Evolutionary conservation across 2,888 invertebrate genomes (phyloP).

Genomic region (Tinea semifulvella): DNA sequence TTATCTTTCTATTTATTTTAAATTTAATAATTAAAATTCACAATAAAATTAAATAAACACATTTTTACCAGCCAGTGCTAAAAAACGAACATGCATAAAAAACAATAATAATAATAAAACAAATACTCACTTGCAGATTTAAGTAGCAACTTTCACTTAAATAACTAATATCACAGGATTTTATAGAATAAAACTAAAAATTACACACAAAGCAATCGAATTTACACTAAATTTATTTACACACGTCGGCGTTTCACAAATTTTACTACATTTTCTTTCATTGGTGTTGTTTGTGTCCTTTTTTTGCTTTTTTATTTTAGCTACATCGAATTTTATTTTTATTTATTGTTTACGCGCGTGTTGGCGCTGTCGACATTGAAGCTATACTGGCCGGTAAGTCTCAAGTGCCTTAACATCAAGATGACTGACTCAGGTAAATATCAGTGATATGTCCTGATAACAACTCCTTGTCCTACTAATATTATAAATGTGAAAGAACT

Average conservation of each 20-base stretch:
- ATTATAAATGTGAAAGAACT: too few species aligned
- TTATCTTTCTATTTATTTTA: too few species aligned
- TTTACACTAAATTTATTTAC: slow-evolving; percentile 24
- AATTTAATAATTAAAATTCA: not conserved
- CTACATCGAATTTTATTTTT: too few species aligned
- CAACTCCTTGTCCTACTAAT: too few species aligned
- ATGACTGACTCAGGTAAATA: too few species aligned
- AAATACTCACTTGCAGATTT: slow-evolving; percentile 44
- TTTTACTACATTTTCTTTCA: not conserved
- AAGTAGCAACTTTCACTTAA: slow-evolving; percentile 27
- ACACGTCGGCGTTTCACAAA: slow-evolving; percentile 22
- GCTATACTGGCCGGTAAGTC: too few species aligned
- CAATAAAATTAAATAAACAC: not conserved
- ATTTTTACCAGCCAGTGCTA: not conserved
- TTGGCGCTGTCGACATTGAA: too few species aligned
- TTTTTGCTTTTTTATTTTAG: too few species aligned
- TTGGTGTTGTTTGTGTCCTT: slow-evolving; percentile 1
- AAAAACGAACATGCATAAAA: not conserved
- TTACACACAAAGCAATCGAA: slow-evolving; percentile 26
- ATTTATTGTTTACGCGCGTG: too few species aligned
- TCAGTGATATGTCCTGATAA: too few species aligned
- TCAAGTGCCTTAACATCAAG: too few species aligned
- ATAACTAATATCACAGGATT: slow-evolving; percentile 62
- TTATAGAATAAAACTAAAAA: slow-evolving; percentile 26
- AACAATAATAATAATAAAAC: slow-evolving; percentile 15